Base-by-base conservation (phyloP, 92 coral and sea anemone genomes). In the Zoanthus gigantus region DNA sequence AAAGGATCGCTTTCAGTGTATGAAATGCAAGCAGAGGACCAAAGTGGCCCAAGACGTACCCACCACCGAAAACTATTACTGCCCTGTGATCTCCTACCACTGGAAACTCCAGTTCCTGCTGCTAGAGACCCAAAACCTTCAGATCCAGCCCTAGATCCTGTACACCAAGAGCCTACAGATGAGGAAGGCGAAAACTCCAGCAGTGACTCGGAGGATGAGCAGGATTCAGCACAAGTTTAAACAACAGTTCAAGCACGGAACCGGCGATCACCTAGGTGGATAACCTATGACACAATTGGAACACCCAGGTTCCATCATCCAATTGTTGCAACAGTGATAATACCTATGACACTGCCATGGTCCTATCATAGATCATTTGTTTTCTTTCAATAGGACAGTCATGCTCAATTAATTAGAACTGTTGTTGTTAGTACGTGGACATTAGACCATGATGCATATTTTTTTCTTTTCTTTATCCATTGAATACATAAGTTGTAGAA, bases 401-500 rank as follows among this genome's bases (percentile, higher is more conserved):
- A 34, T 34, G 76, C 34, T 34, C 77, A 14, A 37, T 73, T 73
- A 29, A 73, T 73, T 73, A 54, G 44, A 77, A 28, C 66, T 77
- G 82, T 77, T 53, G 52, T 77, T 53, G 68, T 77, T 54, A 77
- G 52, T 56, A 46, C 32, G 63, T 77, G 82, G 48, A 77, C 82
- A 77, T 31, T 16, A 75, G 14, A 77, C 44, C 67, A 77, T 77
- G 5, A 67, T 77, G n/a, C 4, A 31, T 77, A 6, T 46, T 46
- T 77, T 77, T 18, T 17, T 18, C 66, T 14, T 58, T 16, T 58
- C 0, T 58, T 58, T 6, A 58, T 86, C 91, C 9, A 91, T 97
- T 77, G 95, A 97, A 30, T 95, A 97, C 79, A 92, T 95, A 66
- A 89, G 92, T 72, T 88, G 68, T n/a, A 78, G 99, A 63, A 90